Percentiles rank a stretch among this genome's conserved stretches.
phyloP scores from a whole-genome alignment of 2,797 vertebrate species.

The Sebastiscus albofasciatus region DNA sequence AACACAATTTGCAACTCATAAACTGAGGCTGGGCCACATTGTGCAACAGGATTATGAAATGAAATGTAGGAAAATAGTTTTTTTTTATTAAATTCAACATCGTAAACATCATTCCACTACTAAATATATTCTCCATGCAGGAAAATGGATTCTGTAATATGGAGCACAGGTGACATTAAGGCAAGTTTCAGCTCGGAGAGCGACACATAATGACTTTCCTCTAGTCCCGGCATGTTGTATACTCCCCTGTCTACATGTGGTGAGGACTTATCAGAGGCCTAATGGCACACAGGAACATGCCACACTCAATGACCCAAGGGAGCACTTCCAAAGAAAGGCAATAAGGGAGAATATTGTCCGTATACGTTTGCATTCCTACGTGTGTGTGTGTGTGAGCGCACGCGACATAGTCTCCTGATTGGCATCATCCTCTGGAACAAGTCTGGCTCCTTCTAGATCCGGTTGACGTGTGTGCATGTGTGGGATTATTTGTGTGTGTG shows the following conservation, averaged over 20 bases:
- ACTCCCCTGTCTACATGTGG: slow-evolving; percentile 41
- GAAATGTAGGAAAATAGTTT: background rate
- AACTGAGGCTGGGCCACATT: slow-evolving; percentile 25
- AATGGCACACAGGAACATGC: slow-evolving; percentile 67
- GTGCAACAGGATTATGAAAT: slow-evolving; percentile 17
- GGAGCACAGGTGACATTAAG: slow-evolving; percentile 60
- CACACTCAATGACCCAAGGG: slow-evolving; percentile 59
- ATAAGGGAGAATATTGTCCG: slow-evolving; percentile 45
- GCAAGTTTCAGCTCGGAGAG: slow-evolving; percentile 41
- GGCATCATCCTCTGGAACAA: slow-evolving; percentile 77
- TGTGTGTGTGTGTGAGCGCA: slow-evolving; percentile 16
- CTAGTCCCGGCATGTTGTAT: slow-evolving; percentile 42
- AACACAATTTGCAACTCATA: slow-evolving; percentile 36
- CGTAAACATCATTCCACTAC: slow-evolving; percentile 18
- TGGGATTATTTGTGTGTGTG: slow-evolving; percentile 56
- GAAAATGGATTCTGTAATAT: slow-evolving; percentile 42
- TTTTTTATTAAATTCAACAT: background rate
- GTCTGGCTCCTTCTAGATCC: slow-evolving; percentile 66
- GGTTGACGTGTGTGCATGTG: slow-evolving; percentile 54
- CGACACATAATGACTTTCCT: slow-evolving; percentile 56
- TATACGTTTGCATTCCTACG: slow-evolving; percentile 14
- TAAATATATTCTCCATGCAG: background rate
- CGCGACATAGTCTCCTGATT: slow-evolving; percentile 63
- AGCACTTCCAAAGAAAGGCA: slow-evolving; percentile 45
- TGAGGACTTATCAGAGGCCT: slow-evolving; percentile 60